Percentiles rank a stretch among this genome's conserved stretches.
Conservation (phyloP, 2,888 invertebrate species). For the Hetaerina titia region DNA sequence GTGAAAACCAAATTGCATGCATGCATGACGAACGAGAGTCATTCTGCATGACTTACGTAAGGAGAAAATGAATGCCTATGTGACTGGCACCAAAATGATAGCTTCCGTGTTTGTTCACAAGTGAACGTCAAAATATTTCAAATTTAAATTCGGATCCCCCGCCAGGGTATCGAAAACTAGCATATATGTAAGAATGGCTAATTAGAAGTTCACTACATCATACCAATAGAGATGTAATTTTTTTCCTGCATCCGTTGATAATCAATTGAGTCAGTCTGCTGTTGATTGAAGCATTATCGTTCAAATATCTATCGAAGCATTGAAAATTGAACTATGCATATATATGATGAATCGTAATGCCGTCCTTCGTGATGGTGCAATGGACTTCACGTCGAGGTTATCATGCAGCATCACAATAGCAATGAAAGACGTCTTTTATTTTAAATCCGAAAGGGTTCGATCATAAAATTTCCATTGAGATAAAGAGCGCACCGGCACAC, state of each 20-base stretch:
- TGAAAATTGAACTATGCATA: not conserved
- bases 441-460: not conserved
- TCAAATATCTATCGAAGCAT: not conserved
- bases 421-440: not conserved
- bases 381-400: not conserved
- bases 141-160: too few species aligned
- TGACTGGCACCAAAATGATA: not conserved
- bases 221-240: not conserved
- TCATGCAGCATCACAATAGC: not conserved
- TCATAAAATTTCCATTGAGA: constrained; percentile 14
- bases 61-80: not conserved
- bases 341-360: not conserved
- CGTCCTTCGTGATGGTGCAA: not conserved
- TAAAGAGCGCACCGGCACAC: not conserved
- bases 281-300: not conserved
- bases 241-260: not conserved
- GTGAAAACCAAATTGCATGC: too few species aligned
- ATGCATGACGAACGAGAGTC: too few species aligned
- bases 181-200: not conserved
- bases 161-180: not conserved
- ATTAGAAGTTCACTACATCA: not conserved
- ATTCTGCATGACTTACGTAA: too few species aligned
- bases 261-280: not conserved
- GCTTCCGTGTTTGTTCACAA: not conserved
- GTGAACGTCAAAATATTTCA: not conserved